phyloP scores from a whole-genome alignment of 2,888 invertebrate species.

The Troides helena region DNA sequence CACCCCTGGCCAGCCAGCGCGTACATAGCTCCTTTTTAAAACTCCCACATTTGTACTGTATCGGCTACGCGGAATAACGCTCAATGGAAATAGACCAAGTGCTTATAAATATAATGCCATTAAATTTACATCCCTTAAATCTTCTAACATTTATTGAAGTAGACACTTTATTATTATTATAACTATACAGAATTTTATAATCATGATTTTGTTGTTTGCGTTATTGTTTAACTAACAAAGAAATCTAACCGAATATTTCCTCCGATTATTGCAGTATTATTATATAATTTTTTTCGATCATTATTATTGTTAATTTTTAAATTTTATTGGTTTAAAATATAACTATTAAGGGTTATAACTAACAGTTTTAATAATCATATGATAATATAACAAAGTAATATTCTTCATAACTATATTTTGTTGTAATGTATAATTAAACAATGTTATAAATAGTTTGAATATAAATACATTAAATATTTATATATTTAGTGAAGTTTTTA shows the following conservation, averaged over 20 bases:
- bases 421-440: neutral
- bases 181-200: neutral
- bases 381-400: neutral
- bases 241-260: neutral
- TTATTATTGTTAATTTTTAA: neutral
- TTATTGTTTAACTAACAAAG: neutral
- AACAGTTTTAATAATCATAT: neutral
- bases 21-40: conserved; percentile 57
- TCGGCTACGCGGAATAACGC: conserved; percentile 59
- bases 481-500: neutral
- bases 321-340: neutral
- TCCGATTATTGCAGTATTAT: neutral
- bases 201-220: neutral
- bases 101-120: conserved; percentile 53
- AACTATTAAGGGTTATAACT: neutral
- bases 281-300: neutral
- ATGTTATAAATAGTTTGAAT: neutral
- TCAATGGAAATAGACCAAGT: conserved; percentile 66
- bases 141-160: neutral
- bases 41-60: conserved; percentile 62
- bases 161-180: neutral
- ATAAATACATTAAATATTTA: neutral
- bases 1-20: conserved; percentile 52
- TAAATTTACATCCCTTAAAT: conserved; percentile 26
- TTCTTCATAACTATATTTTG: neutral